phyloP scores from a whole-genome alignment of 2,888 invertebrate species.

The Torymus auratus region DNA sequence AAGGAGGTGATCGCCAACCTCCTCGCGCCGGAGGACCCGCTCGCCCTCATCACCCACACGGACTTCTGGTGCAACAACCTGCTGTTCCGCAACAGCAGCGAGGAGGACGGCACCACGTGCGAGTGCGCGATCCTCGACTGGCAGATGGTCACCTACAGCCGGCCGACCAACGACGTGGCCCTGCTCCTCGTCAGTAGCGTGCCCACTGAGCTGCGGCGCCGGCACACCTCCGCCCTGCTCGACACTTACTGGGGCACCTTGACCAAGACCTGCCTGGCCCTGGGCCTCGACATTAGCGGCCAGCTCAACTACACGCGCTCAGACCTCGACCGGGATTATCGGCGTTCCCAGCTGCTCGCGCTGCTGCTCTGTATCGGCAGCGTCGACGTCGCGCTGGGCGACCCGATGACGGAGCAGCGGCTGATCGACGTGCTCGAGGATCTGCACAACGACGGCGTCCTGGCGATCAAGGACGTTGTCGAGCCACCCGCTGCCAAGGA shows the following conservation, averaged over 20 bases:
- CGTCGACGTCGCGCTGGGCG: slow-evolving; percentile 88
- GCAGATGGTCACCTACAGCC: slow-evolving; percentile 90
- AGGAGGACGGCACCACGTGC: slow-evolving; percentile 71
- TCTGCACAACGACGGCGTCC: slow-evolving; percentile 83
- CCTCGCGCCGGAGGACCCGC: slow-evolving; percentile 84
- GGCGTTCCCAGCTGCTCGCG: slow-evolving; percentile 85
- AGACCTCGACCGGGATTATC: slow-evolving; percentile 80
- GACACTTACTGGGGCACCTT: slow-evolving; percentile 85
- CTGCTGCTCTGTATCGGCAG: slow-evolving; percentile 88
- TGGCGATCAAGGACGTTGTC: slow-evolving; percentile 41
- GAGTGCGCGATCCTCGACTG: slow-evolving; percentile 87
- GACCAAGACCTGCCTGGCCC: slow-evolving; percentile 79
- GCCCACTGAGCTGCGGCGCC: slow-evolving; percentile 83
- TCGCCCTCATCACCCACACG: slow-evolving; percentile 87
- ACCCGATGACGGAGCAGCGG: slow-evolving; percentile 86
- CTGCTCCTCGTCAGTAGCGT: slow-evolving; percentile 85
- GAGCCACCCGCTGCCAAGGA: slow-evolving; percentile 1
- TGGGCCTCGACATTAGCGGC: slow-evolving; percentile 81
- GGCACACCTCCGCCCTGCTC: slow-evolving; percentile 81
- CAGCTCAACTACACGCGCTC: slow-evolving; percentile 79
- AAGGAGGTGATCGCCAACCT: slow-evolving; percentile 85
- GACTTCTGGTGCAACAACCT: slow-evolving; percentile 92
- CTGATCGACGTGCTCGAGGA: slow-evolving; percentile 86
- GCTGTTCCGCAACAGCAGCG: slow-evolving; percentile 79
- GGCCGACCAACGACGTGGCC: slow-evolving; percentile 88